Base-by-base conservation (phyloP, 2,113 vertebrate genomes). In the Rhea americana region DNA sequence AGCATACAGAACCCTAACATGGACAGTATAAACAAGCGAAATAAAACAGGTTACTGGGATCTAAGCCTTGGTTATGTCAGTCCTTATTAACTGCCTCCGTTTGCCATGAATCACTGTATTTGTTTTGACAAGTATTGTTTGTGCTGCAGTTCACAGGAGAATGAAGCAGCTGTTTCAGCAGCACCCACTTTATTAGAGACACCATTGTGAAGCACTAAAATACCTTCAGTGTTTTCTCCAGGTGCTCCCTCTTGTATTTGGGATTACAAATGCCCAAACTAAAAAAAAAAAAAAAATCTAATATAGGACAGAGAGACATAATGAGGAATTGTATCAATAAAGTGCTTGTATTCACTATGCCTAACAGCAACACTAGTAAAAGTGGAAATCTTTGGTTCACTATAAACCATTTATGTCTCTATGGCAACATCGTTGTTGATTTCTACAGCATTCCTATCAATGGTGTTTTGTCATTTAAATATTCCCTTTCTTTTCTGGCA, bases 321-420 rank as follows among this genome's bases (percentile, higher is more conserved):
- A 16, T 2, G 45, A 87, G 75, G 35, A 68, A 72, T 30, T 12
- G 4, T n/a, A 43, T 26, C 50, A 74, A 14, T 78, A 72, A 95
- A 39, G 73, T 63, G 16, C 39, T 68, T 18, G 6, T 6, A 80
- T 76, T 80, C 85, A 59, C 43, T 39, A 43, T 76, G 59, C 41
- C 86, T 66, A 59, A 70, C 45, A 66, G 17, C 66, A 89, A 62
- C 19, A 73, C 55, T 22, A 71, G 76, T 55, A 82, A 62, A 92
- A 88, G 74, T 50, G 16, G 55, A 84, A 65, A 79, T 72, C 47
- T 80, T 92, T 63, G 3, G 59, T 53, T 94, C 63, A 25, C 41
- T 82, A 21, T 62, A 56, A 93, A 50, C 53, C 56, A 85, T 85
- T 93, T 76, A 87, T 18, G 67, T 96, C 95, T 83, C 96, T 82